Conservation (phyloP, 2,888 invertebrate species). For the Drosophila buzzatii region DNA sequence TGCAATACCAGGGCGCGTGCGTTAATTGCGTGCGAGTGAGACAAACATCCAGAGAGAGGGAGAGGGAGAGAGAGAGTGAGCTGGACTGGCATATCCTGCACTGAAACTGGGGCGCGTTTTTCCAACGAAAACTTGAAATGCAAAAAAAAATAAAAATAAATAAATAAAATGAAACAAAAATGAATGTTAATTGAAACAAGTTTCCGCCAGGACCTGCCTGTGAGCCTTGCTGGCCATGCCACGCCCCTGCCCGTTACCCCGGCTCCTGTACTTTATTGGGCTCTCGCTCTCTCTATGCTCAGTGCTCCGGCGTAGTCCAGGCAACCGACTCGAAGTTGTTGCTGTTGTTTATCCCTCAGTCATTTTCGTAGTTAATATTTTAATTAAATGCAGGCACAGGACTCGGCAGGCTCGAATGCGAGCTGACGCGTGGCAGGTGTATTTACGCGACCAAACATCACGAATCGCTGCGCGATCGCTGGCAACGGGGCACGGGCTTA, state of each 20-base stretch:
- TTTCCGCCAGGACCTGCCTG: slow-evolving; percentile 63
- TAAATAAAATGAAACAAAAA: slow-evolving; percentile 39
- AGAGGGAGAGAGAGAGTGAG: not conserved
- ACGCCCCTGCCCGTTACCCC: not conserved
- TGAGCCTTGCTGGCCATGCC: slow-evolving; percentile 5
- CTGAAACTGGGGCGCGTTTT: slow-evolving; percentile 49
- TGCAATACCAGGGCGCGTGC: slow-evolving; percentile 56
- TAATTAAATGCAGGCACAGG: slow-evolving; percentile 82
- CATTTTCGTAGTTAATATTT: slow-evolving; percentile 81
- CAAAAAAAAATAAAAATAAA: slow-evolving; percentile 30
- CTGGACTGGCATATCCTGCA: slow-evolving; percentile 59
- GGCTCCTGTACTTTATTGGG: not conserved
- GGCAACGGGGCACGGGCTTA: slow-evolving; percentile 66
- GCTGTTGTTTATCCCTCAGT: slow-evolving; percentile 38
- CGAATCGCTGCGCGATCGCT: slow-evolving; percentile 49
- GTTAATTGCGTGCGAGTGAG: slow-evolving; percentile 66
- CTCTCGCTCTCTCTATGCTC: not conserved
- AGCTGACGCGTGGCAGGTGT: slow-evolving; percentile 84
- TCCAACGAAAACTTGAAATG: slow-evolving; percentile 75
- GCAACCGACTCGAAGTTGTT: slow-evolving; percentile 41
- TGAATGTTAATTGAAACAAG: slow-evolving; percentile 77
- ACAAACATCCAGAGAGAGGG: slow-evolving; percentile 4
- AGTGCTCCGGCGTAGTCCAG: slow-evolving; percentile 24
- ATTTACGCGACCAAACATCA: slow-evolving; percentile 76
- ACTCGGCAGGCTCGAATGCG: slow-evolving; percentile 41